Evolutionary conservation across 2,888 invertebrate species (phyloP), one percentile per base, ranked within the genome.

Genomic region (Cataglyphis albicans): DNA sequence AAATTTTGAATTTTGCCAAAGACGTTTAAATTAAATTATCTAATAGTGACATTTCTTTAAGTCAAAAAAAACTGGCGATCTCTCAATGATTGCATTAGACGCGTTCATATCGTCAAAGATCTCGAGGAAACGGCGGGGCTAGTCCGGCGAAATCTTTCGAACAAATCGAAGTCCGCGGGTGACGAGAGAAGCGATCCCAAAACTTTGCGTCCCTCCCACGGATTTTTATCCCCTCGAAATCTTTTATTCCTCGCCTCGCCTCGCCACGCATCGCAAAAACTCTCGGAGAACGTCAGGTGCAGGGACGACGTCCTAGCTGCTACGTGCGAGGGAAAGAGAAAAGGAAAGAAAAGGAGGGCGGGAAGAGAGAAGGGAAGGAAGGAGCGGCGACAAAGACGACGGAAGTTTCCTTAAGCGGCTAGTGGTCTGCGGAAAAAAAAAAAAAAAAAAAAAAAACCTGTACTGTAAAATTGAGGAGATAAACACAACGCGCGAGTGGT

Each of bases 141-240:
- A 64, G 67, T 87, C 81, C 72, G 55, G 64, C 61, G 76, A 72
- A 87, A 78, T 84, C 81, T 63, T 61, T 21, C 4, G 18, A 75
- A 75, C 67, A 70, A 78, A 75, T 29, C 70, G 38, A 59, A 64
- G 61, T 59, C 67, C 72, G 38, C 44, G 59, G 29, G 18, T 75
- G 81, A 74, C 83, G 84, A 74, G 38, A 76, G 65, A 63, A 81
- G 76, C 78, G 84, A 75, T 59, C 64, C 52, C 63, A 64, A 88
- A 88, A 87, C 88, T 88, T 88, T 86, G 2, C 61, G 76, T 52
- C 55, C 80, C 76, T 81, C 59, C 48, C 73, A 80, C 65, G 70
- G 88, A 75, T 90, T 89, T 89, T 89, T 89, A 89, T 89, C 87
- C 84, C 74, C 48, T 63, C 81, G 52, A 87, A 90, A 88, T 89